Evolutionary conservation across 2,797 vertebrate species (phyloP).

Genomic region (Champsocephalus esox): DNA sequence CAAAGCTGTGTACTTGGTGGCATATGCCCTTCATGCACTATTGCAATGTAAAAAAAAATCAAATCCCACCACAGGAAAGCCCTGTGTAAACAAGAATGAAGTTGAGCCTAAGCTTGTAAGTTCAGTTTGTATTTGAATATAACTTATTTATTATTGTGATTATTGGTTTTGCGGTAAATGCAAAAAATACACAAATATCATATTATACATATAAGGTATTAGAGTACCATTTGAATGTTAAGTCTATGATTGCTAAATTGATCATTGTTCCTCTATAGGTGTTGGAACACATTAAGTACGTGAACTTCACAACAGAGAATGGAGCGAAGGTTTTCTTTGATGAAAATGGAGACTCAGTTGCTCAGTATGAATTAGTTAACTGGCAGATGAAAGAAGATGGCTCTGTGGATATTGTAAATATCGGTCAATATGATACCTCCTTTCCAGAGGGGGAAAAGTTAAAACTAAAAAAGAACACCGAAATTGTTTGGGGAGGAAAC

Average conservation of each 20-base stretch:
- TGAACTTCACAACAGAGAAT: conserved; percentile 73
- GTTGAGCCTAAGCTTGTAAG: conserved; percentile 70
- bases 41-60: conserved; percentile 68
- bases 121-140: not conserved
- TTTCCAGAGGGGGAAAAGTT: conserved; percentile 57
- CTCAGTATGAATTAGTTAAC: conserved; percentile 78
- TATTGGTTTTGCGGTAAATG: not conserved
- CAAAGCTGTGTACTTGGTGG: conserved; percentile 74
- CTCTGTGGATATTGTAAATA: conserved; percentile 65
- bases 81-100: conserved; percentile 65
- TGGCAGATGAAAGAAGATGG: conserved; percentile 77
- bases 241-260: not conserved
- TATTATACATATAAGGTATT: not conserved
- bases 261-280: conserved; percentile 51
- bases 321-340: conserved; percentile 77
- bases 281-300: conserved; percentile 67
- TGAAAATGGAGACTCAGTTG: conserved; percentile 72
- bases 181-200: not conserved
- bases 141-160: not conserved
- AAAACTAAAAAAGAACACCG: conserved; percentile 47
- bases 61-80: conserved; percentile 71
- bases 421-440: conserved; percentile 77
- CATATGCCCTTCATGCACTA: conserved; percentile 67
- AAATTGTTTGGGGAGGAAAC: conserved; percentile 71
- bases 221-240: not conserved